A percentile compares a stretch with the other conserved stretches of the same genome.
Evolutionary conservation across 2,888 invertebrate species (phyloP).

Genomic region (Perdita meconis): DNA sequence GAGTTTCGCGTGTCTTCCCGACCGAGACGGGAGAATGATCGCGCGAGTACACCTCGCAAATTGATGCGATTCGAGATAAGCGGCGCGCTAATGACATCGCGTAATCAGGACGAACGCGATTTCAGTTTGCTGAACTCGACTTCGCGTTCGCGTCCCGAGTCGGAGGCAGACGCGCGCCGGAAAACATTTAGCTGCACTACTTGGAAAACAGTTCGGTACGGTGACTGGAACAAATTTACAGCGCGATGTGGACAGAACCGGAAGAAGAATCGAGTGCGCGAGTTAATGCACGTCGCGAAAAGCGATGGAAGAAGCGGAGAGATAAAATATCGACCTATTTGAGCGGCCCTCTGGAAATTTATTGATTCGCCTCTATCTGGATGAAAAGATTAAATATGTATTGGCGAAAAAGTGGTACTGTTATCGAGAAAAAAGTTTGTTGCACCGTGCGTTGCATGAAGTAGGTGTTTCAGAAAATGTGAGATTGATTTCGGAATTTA

Average conservation of each 20-base stretch:
- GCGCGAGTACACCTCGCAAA: constrained; percentile 50
- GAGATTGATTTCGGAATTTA: no score
- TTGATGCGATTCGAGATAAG: constrained; percentile 61
- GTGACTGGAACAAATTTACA: no score
- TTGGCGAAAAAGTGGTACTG: no score
- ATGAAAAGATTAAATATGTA: no score
- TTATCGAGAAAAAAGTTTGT: no score
- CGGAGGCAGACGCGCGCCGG: no score
- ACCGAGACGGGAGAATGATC: constrained; percentile 23
- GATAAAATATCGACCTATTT: neutral
- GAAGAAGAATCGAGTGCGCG: no score
- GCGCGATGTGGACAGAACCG: no score
- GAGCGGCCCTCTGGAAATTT: neutral
- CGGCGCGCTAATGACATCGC: constrained; percentile 61
- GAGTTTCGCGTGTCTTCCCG: constrained; percentile 1
- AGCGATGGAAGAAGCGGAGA: constrained; percentile 1
- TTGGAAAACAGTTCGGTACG: no score
- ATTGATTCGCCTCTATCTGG: neutral
- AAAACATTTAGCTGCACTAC: no score
- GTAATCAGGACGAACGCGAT: constrained; percentile 44
- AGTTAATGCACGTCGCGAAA: neutral
- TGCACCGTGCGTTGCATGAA: neutral
- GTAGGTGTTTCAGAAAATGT: no score
- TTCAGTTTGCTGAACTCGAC: constrained; percentile 20
- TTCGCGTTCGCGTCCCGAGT: no score